A percentile compares a stretch with the other conserved stretches of the same genome.
Evolutionary conservation across 1,140 invertebrate species (phyloP).

Genomic region (Araneus ventricosus): DNA sequence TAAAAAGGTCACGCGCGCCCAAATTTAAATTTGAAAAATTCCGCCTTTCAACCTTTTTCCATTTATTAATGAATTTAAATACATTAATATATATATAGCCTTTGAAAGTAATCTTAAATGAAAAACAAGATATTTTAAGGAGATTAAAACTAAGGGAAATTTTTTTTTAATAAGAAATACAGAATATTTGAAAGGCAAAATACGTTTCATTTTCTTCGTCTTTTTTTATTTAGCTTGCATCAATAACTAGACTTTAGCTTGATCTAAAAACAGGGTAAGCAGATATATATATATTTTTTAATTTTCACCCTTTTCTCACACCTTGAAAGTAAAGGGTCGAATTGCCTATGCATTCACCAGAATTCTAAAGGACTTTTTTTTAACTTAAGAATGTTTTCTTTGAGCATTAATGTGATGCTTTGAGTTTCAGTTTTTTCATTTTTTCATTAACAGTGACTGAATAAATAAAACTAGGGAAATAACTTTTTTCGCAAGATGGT

Average conservation of each 20-base stretch:
- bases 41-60: not conserved
- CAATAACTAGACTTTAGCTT: not conserved
- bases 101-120: not conserved
- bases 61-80: not conserved
- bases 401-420: too few relatives aligned
- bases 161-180: not conserved
- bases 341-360: too few relatives aligned
- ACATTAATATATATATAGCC: constrained; percentile 3
- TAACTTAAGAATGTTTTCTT: too few relatives aligned
- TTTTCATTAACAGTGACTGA: too few relatives aligned
- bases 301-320: too few relatives aligned
- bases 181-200: not conserved
- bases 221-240: not conserved
- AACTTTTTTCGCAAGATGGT: too few relatives aligned
- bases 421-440: too few relatives aligned
- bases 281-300: too few relatives aligned
- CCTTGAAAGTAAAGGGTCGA: too few relatives aligned
- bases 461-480: too few relatives aligned
- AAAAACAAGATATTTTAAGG: not conserved
- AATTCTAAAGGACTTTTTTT: too few relatives aligned
- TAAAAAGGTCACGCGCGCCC: not conserved
- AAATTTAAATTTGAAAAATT: constrained; percentile 25
- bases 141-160: not conserved
- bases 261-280: not conserved
- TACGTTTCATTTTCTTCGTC: not conserved